These are phyloP conservation scores for Acheta domesticus DNA, from an alignment of 2,888 invertebrate species.

Conservation along the genomic window DNA sequence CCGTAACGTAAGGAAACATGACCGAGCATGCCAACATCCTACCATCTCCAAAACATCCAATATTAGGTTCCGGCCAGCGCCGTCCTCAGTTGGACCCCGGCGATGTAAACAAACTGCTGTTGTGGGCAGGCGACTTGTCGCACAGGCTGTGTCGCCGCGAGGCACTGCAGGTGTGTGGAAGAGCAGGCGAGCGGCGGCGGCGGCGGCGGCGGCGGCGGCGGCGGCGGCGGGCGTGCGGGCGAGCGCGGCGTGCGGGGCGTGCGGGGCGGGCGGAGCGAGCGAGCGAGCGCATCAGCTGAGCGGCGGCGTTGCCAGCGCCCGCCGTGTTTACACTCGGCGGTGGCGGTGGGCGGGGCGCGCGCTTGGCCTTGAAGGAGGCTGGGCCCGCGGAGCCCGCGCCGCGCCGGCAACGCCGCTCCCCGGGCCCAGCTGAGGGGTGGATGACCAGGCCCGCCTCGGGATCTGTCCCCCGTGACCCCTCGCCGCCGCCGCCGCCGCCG, in stretches of 20 bases:
- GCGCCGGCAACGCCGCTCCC: not conserved
- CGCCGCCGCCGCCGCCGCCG: not conserved
- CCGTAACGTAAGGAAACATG: no score
- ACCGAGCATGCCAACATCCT: no score
- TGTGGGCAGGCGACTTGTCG: not conserved
- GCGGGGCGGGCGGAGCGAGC: not conserved
- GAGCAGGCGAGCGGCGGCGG: not conserved
- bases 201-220: not conserved
- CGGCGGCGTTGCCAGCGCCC: not conserved
- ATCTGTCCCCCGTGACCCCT: conserved; percentile 3
- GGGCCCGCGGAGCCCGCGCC: not conserved
- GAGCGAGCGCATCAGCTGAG: conserved; percentile 4
- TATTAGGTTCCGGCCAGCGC: no score
- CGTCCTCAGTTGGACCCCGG: not conserved
- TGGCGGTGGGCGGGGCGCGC: not conserved
- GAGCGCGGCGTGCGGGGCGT: not conserved
- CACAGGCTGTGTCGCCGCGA: not conserved
- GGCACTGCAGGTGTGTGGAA: not conserved
- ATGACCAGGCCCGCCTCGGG: not conserved
- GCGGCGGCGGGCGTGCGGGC: not conserved
- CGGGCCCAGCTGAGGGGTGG: not conserved
- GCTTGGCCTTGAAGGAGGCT: not conserved
- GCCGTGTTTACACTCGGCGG: not conserved
- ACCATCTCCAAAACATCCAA: no score
- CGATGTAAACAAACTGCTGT: conserved; percentile 12